Conservation (phyloP, 2,113 vertebrate species). For the Pan troglodytes region NHGRI_mPanTro3-v2.1_pri NC_086015.1:128720501-128721000, state of each 20-base stretch:
- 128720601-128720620: not conserved
- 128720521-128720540: not conserved
- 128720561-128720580: not conserved
- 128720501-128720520: not conserved
- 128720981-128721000: conserved; percentile 1
- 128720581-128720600: conserved; percentile 21
- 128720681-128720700: not conserved
- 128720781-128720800: not conserved
- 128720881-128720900: not conserved
- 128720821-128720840: not conserved
- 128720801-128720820: not conserved
- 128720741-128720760: not conserved
- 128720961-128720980: not conserved
- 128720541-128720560: not conserved
- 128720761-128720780: not conserved
- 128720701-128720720: not conserved
- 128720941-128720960: not conserved
- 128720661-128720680: not conserved
- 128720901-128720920: not conserved
- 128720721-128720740: not conserved
- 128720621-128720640: not conserved
- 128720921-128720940: not conserved
- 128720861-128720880: not conserved
- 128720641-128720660: not conserved
- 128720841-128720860: too few relatives aligned